Percentiles rank a stretch among this genome's conserved stretches.
Evolutionary conservation across 2,888 invertebrate species (phyloP).

Genomic region (Lobophora halterata): DNA sequence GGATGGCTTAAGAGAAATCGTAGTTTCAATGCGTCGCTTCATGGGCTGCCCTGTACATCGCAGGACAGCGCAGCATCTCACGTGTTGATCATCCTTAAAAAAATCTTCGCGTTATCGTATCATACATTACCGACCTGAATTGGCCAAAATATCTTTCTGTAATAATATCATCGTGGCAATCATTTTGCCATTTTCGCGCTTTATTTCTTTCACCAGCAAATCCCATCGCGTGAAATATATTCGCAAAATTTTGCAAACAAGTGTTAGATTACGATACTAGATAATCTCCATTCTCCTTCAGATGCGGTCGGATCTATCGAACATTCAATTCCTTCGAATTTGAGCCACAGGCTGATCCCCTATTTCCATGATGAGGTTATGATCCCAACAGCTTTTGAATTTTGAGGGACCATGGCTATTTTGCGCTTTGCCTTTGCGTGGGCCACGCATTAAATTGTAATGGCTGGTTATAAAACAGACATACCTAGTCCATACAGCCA

Average conservation of each 20-base stretch:
- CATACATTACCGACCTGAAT: too few relatives aligned
- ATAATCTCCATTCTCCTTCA: constrained; percentile 9
- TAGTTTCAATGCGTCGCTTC: too few relatives aligned
- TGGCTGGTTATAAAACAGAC: too few relatives aligned
- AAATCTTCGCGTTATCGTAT: too few relatives aligned
- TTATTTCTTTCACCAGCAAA: neutral
- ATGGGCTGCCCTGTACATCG: too few relatives aligned
- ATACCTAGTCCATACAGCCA: too few relatives aligned
- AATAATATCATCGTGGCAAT: too few relatives aligned
- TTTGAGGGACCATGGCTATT: constrained; percentile 25
- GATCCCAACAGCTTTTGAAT: constrained; percentile 35
- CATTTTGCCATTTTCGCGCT: too few relatives aligned
- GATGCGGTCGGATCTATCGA: constrained; percentile 27
- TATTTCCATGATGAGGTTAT: constrained; percentile 47
- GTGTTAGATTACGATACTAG: constrained; percentile 13
- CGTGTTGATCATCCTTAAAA: too few relatives aligned
- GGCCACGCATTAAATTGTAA: constrained; percentile 31
- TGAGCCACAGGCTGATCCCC: constrained; percentile 22
- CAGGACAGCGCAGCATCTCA: too few relatives aligned
- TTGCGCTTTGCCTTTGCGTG: constrained; percentile 23
- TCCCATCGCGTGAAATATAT: constrained; percentile 16
- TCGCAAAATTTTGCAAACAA: constrained; percentile 12
- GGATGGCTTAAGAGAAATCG: constrained; percentile 1
- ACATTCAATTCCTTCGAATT: constrained; percentile 30
- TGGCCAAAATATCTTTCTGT: too few relatives aligned